Evolutionary conservation across 2,113 vertebrate species (phyloP).

Genomic region (Steatornis caripensis): DNA sequence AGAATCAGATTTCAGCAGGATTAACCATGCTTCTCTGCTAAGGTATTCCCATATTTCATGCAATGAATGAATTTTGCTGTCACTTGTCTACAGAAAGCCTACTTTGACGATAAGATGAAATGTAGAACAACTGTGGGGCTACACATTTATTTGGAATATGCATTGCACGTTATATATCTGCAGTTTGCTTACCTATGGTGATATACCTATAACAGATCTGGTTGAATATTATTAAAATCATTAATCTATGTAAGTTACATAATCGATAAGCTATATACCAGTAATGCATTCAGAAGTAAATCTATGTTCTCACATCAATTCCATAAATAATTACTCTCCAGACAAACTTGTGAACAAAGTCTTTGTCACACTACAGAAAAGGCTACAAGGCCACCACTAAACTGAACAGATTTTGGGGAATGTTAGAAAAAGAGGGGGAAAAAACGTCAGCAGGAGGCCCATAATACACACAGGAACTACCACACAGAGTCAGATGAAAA

Average conservation of each 20-base stretch:
- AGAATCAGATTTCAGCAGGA: neutral
- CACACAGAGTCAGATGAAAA: neutral
- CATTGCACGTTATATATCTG: neutral
- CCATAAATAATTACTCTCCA: neutral
- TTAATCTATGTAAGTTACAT: neutral
- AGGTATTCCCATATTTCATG: neutral
- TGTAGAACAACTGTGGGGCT: neutral
- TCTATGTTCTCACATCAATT: neutral
- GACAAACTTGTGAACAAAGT: neutral
- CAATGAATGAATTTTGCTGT: neutral
- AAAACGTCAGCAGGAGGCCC: fast-evolving
- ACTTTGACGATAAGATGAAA: neutral
- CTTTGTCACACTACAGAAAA: neutral
- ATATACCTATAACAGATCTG: neutral
- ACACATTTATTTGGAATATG: neutral
- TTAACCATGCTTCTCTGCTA: neutral
- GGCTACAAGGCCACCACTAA: neutral
- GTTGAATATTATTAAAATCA: neutral
- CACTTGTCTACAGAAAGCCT: neutral
- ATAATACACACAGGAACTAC: neutral
- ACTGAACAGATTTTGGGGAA: neutral
- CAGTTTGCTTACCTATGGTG: neutral
- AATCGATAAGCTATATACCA: too few species aligned
- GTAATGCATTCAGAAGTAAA: neutral
- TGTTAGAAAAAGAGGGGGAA: fast-evolving